Base-by-base conservation (phyloP, 2,888 invertebrate species). In the Drosophila seclusa region DNA sequence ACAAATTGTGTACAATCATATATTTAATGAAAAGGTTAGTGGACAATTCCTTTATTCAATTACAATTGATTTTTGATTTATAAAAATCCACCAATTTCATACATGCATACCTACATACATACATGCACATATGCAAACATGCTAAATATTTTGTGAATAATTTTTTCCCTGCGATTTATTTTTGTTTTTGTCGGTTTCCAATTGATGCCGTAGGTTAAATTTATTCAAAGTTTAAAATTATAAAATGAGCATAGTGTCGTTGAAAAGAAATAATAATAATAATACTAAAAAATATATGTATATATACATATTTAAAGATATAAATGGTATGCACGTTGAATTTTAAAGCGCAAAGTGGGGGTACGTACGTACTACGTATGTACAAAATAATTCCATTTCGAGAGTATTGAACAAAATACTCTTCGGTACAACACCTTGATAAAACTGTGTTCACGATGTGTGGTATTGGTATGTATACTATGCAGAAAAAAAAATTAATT, bases 201-300 rank as follows among this genome's bases (percentile, higher is more conserved):
- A 29, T 24, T 61, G 42, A 49, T 70, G 50, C 34, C 38, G 71
- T 55, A 61, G 49, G 5, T 40, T 59, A 68, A 10, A 21, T 40
- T 16, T 40, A 21, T 40, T 10, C 7, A 40, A 57, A 36, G 36
- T 18, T 24, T 24, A 7, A 16, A 45, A 24, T 45, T 24, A 45
- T 4, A 45, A 45, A 24, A 24, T 45, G 16, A 45, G 8, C 45
- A 16, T 24, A 45, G 16, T 45, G 21, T 8, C 45, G 24, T 45
- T 45, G 45, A 8, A 45, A 45, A 45, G 2, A 24, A 24, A 45
- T 21, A 45, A 45, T 45, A 42, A 42, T 4, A n/a, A 42, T 42
- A 45, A 24, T 24, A 45, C 24, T 24, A 45, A 7, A 45, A 8
- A 8, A 18, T 45, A 45, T 24, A 45, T 24, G 45, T 24, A 16